Conservation (phyloP, 2,797 vertebrate genomes). For the Myripristis murdjan region DNA sequence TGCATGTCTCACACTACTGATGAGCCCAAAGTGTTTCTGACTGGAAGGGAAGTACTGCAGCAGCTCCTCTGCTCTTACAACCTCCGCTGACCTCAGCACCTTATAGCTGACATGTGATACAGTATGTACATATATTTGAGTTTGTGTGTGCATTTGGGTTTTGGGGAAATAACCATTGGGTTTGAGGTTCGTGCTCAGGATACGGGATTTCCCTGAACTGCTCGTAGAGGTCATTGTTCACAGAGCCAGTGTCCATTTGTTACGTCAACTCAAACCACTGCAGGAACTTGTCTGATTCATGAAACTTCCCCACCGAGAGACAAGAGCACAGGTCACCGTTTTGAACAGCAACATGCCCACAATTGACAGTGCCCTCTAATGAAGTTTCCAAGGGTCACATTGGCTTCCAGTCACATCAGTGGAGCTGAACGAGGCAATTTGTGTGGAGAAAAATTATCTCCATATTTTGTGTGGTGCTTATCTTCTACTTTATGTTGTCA, state of each 20-base stretch:
- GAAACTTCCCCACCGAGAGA: constrained; percentile 4
- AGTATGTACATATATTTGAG: constrained; percentile 1
- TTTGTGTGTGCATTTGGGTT: background rate
- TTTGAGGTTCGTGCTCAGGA: background rate
- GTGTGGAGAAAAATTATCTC: constrained; percentile 2
- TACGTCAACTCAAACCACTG: constrained; percentile 31
- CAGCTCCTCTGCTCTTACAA: constrained; percentile 37
- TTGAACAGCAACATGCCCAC: constrained; percentile 26
- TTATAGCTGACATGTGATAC: background rate
- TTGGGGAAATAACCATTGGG: background rate
- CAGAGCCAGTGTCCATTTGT: constrained; percentile 17
- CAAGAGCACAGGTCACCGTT: constrained; percentile 25
- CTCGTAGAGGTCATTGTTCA: constrained; percentile 23
- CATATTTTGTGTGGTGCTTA: too few species aligned
- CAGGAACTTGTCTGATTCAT: constrained; percentile 18
- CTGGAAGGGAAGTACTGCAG: constrained; percentile 33
- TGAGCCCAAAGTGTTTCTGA: constrained; percentile 33
- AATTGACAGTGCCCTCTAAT: constrained; percentile 17
- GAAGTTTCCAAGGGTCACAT: constrained; percentile 33
- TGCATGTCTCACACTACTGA: constrained; percentile 22
- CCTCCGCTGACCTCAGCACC: constrained; percentile 43
- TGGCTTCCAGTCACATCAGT: constrained; percentile 34
- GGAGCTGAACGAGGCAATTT: constrained; percentile 10
- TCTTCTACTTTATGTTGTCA: too few species aligned
- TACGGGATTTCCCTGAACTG: constrained; percentile 7